phyloP scores from a whole-genome alignment of 1,140 invertebrate species.

The Delia radicum region DNA sequence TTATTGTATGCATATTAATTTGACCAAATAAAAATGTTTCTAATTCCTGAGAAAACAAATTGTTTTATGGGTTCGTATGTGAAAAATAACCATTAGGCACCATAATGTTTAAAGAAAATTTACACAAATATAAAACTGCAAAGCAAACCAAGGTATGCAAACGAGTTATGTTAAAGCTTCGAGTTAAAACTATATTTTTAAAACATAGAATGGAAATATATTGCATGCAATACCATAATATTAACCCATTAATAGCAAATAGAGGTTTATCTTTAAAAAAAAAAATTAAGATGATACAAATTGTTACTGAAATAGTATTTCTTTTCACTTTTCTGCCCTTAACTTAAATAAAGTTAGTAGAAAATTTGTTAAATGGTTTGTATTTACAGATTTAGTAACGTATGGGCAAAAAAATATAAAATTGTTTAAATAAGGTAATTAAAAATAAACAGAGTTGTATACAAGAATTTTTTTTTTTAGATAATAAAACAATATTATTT shows the following conservation, averaged over 20 bases:
- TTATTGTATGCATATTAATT: background rate
- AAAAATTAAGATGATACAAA: too few species aligned
- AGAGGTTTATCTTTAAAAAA: too few species aligned
- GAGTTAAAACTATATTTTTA: background rate
- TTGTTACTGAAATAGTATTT: too few species aligned
- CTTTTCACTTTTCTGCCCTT: too few species aligned
- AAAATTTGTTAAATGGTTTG: too few species aligned
- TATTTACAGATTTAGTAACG: too few species aligned
- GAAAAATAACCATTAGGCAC: background rate
- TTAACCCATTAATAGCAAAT: background rate
- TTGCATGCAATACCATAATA: background rate
- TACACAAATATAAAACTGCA: background rate
- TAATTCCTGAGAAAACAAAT: conserved; percentile 2
- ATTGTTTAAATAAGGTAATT: too few species aligned
- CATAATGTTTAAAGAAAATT: background rate
- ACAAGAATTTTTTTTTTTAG: too few species aligned
- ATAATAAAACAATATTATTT: too few species aligned
- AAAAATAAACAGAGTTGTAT: too few species aligned
- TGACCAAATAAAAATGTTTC: background rate
- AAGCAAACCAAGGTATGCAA: background rate
- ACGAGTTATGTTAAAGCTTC: background rate
- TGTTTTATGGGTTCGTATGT: background rate
- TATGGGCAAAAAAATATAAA: too few species aligned
- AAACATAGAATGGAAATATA: background rate
- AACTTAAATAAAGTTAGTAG: too few species aligned